Percentiles rank a stretch among this genome's conserved stretches.
phyloP scores from a whole-genome alignment of 2,113 vertebrate species.

The Lepus europaeus region DNA sequence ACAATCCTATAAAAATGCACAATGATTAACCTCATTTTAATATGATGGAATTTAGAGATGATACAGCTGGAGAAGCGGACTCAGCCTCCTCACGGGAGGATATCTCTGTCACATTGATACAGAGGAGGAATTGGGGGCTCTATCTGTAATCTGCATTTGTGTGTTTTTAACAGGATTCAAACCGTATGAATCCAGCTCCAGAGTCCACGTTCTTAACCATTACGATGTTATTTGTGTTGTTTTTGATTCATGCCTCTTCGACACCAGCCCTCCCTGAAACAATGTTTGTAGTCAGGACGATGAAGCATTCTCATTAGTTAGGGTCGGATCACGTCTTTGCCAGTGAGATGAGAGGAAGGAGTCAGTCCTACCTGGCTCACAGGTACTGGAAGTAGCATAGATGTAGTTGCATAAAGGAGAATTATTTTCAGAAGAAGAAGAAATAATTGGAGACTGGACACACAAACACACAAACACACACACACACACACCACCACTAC shows the following conservation, averaged over 20 bases:
- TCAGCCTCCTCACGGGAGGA: neutral
- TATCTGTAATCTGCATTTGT: neutral
- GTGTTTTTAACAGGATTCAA: neutral
- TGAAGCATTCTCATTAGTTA: neutral
- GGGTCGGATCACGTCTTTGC: no score
- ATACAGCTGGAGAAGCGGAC: neutral
- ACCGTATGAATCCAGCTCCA: neutral
- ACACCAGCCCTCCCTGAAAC: neutral
- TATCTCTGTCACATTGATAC: neutral
- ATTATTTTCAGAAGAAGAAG: neutral
- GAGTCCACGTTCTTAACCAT: neutral
- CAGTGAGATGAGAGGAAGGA: neutral
- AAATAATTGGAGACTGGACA: neutral
- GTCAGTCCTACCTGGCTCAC: neutral
- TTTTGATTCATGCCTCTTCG: neutral
- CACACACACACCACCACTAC: neutral
- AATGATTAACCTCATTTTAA: neutral
- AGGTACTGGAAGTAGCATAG: neutral
- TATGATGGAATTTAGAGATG: neutral
- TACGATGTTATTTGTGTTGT: neutral
- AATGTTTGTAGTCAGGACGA: neutral
- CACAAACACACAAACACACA: neutral
- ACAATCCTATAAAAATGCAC: neutral
- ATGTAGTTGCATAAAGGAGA: neutral
- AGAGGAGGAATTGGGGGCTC: neutral